Conservation (phyloP, 2,888 invertebrate species). For the Priapulus caudatus region DNA sequence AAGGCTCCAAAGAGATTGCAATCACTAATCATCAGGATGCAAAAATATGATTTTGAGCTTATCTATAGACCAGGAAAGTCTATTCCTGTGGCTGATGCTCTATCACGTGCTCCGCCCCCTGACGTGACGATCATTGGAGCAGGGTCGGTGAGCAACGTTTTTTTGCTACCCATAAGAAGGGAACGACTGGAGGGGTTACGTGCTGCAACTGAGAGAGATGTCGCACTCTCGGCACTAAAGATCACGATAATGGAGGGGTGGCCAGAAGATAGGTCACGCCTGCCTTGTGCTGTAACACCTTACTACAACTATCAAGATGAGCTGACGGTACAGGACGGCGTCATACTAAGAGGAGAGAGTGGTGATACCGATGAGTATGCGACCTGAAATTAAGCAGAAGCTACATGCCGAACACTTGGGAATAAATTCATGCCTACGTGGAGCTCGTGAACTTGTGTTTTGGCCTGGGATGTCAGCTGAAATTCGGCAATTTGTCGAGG, state of each 20-base stretch:
- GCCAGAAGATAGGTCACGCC: neutral
- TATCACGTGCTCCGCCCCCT: neutral
- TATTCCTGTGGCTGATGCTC: neutral
- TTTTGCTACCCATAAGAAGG: neutral
- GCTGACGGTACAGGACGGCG: neutral
- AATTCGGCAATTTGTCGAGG: neutral
- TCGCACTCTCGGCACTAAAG: neutral
- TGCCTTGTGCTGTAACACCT: neutral
- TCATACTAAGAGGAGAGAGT: neutral
- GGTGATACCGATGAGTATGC: neutral
- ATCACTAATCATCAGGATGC: neutral
- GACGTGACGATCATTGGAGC: neutral
- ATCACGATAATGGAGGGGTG: neutral
- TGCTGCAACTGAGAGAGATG: slow-evolving; percentile 1
- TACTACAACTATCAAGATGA: neutral
- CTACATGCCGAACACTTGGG: neutral
- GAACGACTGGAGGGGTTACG: neutral
- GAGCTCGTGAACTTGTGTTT: neutral
- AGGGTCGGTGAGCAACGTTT: neutral
- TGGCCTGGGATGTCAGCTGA: neutral
- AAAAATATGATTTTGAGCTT: neutral
- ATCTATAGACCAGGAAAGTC: neutral
- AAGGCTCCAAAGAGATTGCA: neutral
- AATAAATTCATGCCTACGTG: neutral
- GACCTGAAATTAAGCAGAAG: neutral